Percentiles rank a stretch among this genome's conserved stretches.
phyloP scores from a whole-genome alignment of 2,797 vertebrate genomes.

The Micrastur ruficollis region DNA sequence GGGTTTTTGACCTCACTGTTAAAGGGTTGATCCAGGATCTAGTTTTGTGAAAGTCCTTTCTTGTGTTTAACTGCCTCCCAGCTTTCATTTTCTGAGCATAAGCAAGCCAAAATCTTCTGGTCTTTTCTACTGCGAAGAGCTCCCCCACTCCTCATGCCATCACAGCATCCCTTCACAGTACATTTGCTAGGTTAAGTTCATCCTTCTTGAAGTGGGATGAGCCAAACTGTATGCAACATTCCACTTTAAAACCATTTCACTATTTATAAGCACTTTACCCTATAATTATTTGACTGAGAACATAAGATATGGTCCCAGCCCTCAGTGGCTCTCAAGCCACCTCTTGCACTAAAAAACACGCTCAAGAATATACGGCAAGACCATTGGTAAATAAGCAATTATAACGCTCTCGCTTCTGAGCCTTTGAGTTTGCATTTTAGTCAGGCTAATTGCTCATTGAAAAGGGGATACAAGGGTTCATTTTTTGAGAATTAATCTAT shows the following conservation, averaged over 20 bases:
- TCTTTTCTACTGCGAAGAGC: background rate
- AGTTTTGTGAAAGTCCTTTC: background rate
- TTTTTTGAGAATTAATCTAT: background rate
- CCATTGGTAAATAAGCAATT: background rate
- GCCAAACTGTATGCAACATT: background rate
- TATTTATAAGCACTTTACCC: background rate
- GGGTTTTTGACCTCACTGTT: background rate
- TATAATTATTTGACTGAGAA: background rate
- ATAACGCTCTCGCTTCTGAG: background rate
- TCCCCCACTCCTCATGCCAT: background rate
- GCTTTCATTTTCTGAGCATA: background rate
- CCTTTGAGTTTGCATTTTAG: background rate
- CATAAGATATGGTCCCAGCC: background rate
- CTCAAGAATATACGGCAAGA: background rate
- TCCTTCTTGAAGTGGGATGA: background rate
- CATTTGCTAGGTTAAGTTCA: background rate
- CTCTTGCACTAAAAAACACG: background rate
- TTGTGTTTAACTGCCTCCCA: background rate
- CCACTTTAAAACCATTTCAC: background rate
- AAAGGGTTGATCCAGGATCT: background rate
- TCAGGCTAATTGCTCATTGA: background rate
- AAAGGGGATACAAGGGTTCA: background rate
- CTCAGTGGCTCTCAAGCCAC: background rate
- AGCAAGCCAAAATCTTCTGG: background rate
- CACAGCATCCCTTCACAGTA: background rate